Conservation (phyloP, 2,888 invertebrate species). For the Epirrhoe alternata region DNA sequence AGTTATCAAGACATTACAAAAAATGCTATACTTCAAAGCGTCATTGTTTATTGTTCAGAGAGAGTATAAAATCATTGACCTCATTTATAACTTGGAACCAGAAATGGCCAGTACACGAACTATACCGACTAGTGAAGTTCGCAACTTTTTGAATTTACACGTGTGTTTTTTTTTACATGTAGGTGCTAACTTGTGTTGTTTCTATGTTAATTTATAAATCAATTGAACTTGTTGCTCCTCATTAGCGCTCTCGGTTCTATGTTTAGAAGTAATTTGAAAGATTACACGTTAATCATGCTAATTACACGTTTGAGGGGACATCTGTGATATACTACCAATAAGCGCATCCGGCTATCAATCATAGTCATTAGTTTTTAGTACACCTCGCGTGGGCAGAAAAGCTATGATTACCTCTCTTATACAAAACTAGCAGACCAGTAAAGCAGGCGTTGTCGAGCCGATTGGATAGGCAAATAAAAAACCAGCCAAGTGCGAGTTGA, state of each 20-base stretch:
- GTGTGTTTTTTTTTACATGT: not conserved
- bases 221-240: not conserved
- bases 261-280: not conserved
- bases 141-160: no score
- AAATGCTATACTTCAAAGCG: not conserved
- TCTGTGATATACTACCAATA: not conserved
- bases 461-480: no score
- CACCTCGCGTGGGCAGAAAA: not conserved
- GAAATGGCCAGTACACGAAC: no score
- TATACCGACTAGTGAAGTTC: no score
- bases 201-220: not conserved
- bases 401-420: conserved; percentile 3
- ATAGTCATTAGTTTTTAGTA: not conserved
- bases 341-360: not conserved
- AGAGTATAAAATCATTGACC: not conserved
- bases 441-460: no score
- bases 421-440: no score
- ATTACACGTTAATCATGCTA: not conserved
- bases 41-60: not conserved
- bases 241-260: conserved; percentile 3
- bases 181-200: not conserved
- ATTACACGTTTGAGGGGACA: not conserved
- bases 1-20: not conserved
- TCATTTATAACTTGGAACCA: not conserved
- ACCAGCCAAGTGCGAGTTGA: no score